Base-by-base conservation (phyloP, 2,888 invertebrate species). In the Balanococcus diminutus region DNA sequence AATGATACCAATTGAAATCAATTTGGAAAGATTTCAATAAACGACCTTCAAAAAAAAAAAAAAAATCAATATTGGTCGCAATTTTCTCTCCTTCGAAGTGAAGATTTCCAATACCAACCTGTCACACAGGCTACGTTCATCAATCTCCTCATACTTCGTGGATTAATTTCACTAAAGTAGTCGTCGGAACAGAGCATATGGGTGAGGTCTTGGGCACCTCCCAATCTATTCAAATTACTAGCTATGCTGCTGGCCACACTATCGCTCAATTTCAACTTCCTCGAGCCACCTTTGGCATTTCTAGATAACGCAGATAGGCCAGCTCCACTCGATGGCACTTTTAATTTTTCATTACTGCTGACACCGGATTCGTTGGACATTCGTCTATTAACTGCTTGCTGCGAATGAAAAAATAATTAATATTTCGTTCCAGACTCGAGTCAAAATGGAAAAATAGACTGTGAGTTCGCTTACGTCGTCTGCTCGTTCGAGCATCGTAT, bases 121-220 rank as follows among this genome's bases (percentile, higher is more conserved):
- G 98, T 98, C 85, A 98, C 95, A 89, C 98, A 98, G 86, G 98
- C 95, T 87, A 98, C 98, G 90, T 99, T 98, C 96, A 98, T 97
- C 31, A 98, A 92, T 85, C 98, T 92, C 87, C 97, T 91, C 97
- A 99, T 98, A 89, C 97, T 98, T 81, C 98, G 92, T 0, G 99
- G 99, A 91, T 98, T 99, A 87, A 99, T 97, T 90, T 99, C 99
- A 89, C 98, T 98, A 90, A 99, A 99, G 91, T 99, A 99, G 90
- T 99, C 98, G 89, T 98, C 98, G 0, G 98, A 98, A 25, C 98
- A 92, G 88, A 99, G 92, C 91, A 97, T 96, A 88, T 96, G 94
- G 67, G 96, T 92, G n/a, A 92, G 89, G 89, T 92, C 92, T 72
- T 95, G 95, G 1, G 95, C 95, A 4, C 95, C 95, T 0, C 94